Evolutionary conservation across 2,888 invertebrate genomes (phyloP), one percentile per base, ranked within the genome.

Genomic region (Blera fallax): DNA sequence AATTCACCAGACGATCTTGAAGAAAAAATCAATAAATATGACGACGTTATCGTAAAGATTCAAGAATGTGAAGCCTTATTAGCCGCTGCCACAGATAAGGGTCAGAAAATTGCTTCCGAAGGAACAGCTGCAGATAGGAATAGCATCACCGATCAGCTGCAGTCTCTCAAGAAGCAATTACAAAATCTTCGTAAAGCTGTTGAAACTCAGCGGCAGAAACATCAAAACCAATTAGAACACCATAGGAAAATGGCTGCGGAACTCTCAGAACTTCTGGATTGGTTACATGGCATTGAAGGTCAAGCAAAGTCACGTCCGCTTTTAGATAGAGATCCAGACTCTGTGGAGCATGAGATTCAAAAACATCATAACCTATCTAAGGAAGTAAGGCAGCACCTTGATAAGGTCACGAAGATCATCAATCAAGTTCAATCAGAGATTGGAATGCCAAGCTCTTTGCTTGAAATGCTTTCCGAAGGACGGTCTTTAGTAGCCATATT

Each of bases 71-170:
- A 98, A 91, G 98, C 97, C 8, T 93, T 96, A 37, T 92, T 98
- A 7, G 96, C 97, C 0, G 95, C 96, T 4, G 97, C 98, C 0
- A 95, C 95, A 11, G 98, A 98, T 90, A 98, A 98, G 91, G 98
- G 98, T 0, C 97, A 97, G 89, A 97, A 97, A 91, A 98, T 98
- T 34, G 97, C 97, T 0, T 95, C 96, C 0, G 98, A 98, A 92
- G 97, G 98, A 48, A 96, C 97, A 2, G 95, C 96, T 0, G 95
- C 96, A 16, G 98, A 98, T 89, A 94, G 96, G 88, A 98, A 98
- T 89, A 95, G 95, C 88, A 95, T 98, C 5, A 97, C 97, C 1
- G 97, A 97, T 90, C 96, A 98, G 88, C 90, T 98, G 21, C 97
- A 98, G 89, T 95, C 96, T 0, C 91, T 98, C 18, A 98, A 97